Base-by-base conservation (phyloP, 2,888 invertebrate species). In the Euphydryas editha region DNA sequence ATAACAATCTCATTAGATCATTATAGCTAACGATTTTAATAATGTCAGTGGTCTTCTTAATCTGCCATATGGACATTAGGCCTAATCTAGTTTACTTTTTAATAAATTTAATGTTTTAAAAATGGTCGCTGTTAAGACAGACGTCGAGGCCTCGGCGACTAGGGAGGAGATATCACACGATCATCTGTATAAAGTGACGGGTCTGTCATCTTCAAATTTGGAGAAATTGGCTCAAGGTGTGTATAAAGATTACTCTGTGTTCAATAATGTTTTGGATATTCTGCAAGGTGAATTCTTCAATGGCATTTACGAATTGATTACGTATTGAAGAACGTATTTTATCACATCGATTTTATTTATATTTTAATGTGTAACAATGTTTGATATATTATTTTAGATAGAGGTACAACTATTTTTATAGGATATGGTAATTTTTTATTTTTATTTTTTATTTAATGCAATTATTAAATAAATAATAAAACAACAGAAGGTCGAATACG, bases 181-280 rank as follows among this genome's bases (percentile, higher is more conserved):
- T 65, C 91, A 92, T 61, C 78, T 92, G 1, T 92, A 83, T 69
- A 88, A 81, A 72, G 90, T 92, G 44, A 92, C 92, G 0, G 92
- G 91, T 20, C 73, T 92, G 55, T 90, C 92, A 0, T 82, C 90
- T 0, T 77, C 75, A 1, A 92, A 91, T 73, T 76, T 92, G 75
- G 89, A 91, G 73, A 91, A 91, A 70, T 72, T 91, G 73, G 86
- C 84, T 15, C 83, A 87, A 86, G 90, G 92, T 92, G 30, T 21
- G 49, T 51, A 42, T 57, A 49, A 24, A 39, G 42, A 15, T 42
- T 42, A 21, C 7, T 15, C 18, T n/a, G n/a, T n/a, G n/a, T n/a
- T n/a, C 18, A 36, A 42, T 57, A 42, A 42, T 20, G 13, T 42
- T 57, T 13, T 21, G 42, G 21, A 57, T 17, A 11, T 54, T 24